These are phyloP conservation scores for Diplogasteroides magnus DNA, from an alignment of 1,140 invertebrate species.

Conservation along the genomic window DNA sequence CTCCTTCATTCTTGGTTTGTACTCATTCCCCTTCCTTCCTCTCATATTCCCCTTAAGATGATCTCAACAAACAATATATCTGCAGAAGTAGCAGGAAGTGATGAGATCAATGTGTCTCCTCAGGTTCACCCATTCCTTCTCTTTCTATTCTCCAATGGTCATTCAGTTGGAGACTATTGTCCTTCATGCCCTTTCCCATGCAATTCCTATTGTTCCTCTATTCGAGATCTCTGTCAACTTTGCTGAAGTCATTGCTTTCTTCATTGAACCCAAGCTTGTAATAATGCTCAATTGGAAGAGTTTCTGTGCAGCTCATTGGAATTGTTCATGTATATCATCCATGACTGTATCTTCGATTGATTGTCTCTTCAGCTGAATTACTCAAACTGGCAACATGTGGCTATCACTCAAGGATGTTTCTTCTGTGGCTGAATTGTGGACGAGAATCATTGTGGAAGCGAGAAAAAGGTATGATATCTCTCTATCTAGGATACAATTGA, in stretches of 20 bases:
- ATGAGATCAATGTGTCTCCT: conserved; percentile 24
- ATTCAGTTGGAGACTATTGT: conserved; percentile 24
- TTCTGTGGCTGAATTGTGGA: conserved; percentile 26
- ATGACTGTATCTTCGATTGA: too few relatives aligned
- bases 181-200: conserved; percentile 25
- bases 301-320: conserved; percentile 27
- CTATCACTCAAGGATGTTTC: too few relatives aligned
- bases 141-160: background rate
- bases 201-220: conserved; percentile 20
- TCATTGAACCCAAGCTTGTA: background rate
- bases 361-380: conserved; percentile 35
- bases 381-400: too few relatives aligned
- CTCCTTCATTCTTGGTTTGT: conserved; percentile 48
- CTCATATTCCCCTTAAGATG: too few relatives aligned
- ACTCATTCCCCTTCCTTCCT: background rate
- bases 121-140: conserved; percentile 21
- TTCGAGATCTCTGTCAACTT: conserved; percentile 7
- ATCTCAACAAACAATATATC: conserved; percentile 33
- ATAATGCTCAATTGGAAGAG: conserved; percentile 19
- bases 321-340: conserved; percentile 10
- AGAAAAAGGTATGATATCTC: background rate
- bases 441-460: conserved; percentile 15
- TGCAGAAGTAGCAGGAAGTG: conserved; percentile 18
- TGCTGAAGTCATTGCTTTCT: background rate
- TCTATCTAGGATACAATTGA: background rate